Evolutionary conservation across 1,140 invertebrate species (phyloP).

Genomic region (Augochlora pura): DNA sequence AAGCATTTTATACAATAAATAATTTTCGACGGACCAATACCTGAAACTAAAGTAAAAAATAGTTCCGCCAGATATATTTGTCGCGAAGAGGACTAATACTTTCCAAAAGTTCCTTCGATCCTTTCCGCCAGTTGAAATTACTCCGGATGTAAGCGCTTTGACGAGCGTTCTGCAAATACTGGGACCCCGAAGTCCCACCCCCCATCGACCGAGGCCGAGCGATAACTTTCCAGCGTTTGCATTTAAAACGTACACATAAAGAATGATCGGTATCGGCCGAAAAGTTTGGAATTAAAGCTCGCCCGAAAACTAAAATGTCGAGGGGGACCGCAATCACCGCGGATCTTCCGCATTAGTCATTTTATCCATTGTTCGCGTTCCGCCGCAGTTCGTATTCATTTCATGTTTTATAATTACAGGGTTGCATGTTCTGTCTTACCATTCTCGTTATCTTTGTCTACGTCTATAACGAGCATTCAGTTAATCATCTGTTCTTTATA

Average conservation of each 20-base stretch:
- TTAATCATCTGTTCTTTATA: too few relatives aligned
- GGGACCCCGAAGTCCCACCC: not conserved
- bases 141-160: not conserved
- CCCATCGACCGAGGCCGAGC: not conserved
- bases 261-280: conserved; percentile 33
- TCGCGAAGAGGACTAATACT: conserved; percentile 39
- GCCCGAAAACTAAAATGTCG: not conserved
- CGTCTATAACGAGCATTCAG: too few relatives aligned
- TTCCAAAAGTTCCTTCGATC: conserved; percentile 19
- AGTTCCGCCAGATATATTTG: conserved; percentile 26
- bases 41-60: not conserved
- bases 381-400: too few relatives aligned
- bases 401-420: too few relatives aligned
- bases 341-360: not conserved
- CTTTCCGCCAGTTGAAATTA: conserved; percentile 18
- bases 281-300: conserved; percentile 25
- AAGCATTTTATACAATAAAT: too few relatives aligned
- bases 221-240: conserved; percentile 30
- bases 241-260: conserved; percentile 34
- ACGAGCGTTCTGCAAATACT: conserved; percentile 28
- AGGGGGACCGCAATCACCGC: not conserved
- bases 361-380: too few relatives aligned
- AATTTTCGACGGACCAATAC: too few relatives aligned
- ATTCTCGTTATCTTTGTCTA: too few relatives aligned
- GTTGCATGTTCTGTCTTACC: too few relatives aligned